phyloP scores from a whole-genome alignment of 2,113 vertebrate species.

The Atlantisia rogersi region DNA sequence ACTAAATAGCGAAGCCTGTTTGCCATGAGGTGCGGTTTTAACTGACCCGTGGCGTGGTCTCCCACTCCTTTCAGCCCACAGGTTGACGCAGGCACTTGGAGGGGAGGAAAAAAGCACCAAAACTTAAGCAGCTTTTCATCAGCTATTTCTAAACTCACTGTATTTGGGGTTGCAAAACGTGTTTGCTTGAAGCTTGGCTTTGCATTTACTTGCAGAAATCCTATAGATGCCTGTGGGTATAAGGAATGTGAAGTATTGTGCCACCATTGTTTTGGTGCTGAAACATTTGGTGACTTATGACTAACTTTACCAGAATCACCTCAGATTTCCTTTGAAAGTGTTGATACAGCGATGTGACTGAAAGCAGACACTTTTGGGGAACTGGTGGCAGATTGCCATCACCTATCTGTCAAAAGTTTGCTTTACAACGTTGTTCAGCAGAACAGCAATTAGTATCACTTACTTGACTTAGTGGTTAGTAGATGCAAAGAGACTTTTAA shows the following conservation, averaged over 20 bases:
- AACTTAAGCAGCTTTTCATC: slow-evolving; percentile 11
- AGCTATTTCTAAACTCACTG: slow-evolving; percentile 49
- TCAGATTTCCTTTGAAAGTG: neutral
- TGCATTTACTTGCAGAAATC: neutral
- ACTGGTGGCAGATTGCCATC: slow-evolving; percentile 13
- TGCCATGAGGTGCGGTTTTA: slow-evolving; percentile 24
- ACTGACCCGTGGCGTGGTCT: neutral
- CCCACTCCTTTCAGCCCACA: slow-evolving; percentile 48
- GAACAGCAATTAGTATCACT: neutral
- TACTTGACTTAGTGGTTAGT: neutral
- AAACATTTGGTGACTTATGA: neutral
- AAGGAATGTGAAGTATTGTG: neutral
- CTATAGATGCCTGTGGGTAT: neutral
- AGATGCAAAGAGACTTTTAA: neutral
- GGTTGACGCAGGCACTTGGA: slow-evolving; percentile 18
- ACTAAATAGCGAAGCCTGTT: slow-evolving; percentile 4
- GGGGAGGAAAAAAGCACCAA: neutral
- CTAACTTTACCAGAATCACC: neutral
- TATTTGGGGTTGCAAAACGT: slow-evolving; percentile 31
- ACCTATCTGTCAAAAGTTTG: neutral
- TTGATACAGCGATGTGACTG: neutral
- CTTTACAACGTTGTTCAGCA: neutral
- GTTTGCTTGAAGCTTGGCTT: neutral
- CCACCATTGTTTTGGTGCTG: neutral
- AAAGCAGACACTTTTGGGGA: neutral